Conservation (phyloP, 2,113 vertebrate genomes). For the Tylochromis polylepis region DNA sequence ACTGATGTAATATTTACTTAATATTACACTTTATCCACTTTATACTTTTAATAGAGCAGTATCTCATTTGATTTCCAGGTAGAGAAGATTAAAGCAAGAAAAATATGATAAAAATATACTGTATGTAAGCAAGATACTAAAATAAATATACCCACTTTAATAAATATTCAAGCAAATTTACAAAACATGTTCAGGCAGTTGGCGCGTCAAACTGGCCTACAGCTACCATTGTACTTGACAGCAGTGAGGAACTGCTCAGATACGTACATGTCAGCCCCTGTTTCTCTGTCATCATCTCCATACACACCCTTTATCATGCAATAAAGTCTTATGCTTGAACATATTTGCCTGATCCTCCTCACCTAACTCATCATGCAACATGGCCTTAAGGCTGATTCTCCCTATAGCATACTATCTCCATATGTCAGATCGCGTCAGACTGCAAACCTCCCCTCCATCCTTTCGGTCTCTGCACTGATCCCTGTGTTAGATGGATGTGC, state of each 20-base stretch:
- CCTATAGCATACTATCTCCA: conserved; percentile 34
- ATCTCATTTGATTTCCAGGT: background rate
- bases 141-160: background rate
- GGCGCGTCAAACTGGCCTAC: background rate
- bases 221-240: background rate
- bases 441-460: conserved; percentile 30
- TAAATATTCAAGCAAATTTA: background rate
- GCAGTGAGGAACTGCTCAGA: background rate
- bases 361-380: conserved; percentile 28
- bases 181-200: background rate
- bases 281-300: background rate
- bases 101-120: background rate
- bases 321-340: conserved; percentile 21
- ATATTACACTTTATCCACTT: background rate
- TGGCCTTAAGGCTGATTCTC: conserved; percentile 33
- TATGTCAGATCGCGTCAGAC: conserved; percentile 52
- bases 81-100: background rate
- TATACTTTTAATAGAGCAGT: background rate
- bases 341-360: background rate
- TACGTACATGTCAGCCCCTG: background rate
- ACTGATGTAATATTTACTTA: background rate
- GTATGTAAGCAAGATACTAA: background rate
- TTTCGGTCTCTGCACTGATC: conserved; percentile 38
- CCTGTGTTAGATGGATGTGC: background rate
- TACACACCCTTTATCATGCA: conserved; percentile 2